Conservation (phyloP, 2,888 invertebrate genomes). For the Dexiosoma caninum region DNA sequence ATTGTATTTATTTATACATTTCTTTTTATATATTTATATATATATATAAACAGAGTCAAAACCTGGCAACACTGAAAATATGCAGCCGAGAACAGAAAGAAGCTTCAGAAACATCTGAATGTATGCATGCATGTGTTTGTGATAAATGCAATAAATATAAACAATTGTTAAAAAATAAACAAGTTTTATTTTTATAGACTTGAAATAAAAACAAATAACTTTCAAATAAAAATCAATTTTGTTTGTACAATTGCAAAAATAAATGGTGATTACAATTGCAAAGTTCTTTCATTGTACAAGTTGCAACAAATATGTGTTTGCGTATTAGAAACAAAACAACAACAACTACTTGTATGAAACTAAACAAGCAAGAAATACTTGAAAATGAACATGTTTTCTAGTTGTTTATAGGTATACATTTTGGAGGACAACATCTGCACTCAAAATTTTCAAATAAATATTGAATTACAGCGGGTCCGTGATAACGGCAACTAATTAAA, state of each 20-base stretch:
- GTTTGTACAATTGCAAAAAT: not conserved
- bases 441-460: conserved; percentile 2
- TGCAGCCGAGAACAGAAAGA: not conserved
- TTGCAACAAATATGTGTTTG: not conserved
- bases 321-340: not conserved
- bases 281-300: not conserved
- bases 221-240: conserved; percentile 14
- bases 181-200: conserved; percentile 22
- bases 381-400: conserved; percentile 40
- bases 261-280: not conserved
- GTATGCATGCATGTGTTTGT: not conserved
- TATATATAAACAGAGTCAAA: too few relatives aligned
- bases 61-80: not conserved
- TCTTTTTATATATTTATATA: too few relatives aligned
- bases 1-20: too few relatives aligned
- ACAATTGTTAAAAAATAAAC: conserved; percentile 23
- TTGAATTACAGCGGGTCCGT: conserved; percentile 11
- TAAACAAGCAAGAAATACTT: conserved; percentile 51
- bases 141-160: not conserved
- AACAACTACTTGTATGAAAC: conserved; percentile 8
- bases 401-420: conserved; percentile 32
- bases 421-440: conserved; percentile 53
- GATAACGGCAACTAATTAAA: too few relatives aligned
- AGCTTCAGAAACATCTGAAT: too few relatives aligned
- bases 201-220: conserved; percentile 1